A percentile compares a stretch with the other conserved stretches of the same genome.
Conservation (phyloP, 2,888 invertebrate genomes). For the Spisula solida region DNA sequence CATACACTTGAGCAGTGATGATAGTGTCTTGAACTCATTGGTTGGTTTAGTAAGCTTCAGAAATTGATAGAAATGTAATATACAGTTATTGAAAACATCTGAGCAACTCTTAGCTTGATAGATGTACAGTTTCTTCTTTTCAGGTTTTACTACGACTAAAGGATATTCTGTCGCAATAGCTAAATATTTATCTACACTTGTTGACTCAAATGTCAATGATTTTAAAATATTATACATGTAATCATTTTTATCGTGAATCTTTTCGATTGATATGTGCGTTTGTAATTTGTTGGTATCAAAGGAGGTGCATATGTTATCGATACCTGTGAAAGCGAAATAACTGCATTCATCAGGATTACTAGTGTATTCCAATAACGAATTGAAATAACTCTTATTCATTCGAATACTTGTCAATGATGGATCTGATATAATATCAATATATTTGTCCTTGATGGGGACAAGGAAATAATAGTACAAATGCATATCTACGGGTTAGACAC, state of each 20-base stretch:
- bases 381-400: background rate
- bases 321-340: background rate
- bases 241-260: background rate
- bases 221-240: background rate
- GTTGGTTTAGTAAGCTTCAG: background rate
- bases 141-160: background rate
- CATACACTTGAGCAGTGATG: background rate
- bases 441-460: background rate
- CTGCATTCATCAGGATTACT: background rate
- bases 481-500: background rate
- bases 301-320: background rate
- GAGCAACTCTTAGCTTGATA: background rate
- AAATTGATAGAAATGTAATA: slow-evolving; percentile 24
- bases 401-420: slow-evolving; percentile 20
- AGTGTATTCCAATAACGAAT: background rate
- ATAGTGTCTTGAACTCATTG: background rate
- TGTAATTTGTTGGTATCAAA: background rate
- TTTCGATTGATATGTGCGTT: background rate
- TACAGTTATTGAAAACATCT: slow-evolving; percentile 12
- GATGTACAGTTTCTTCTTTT: background rate
- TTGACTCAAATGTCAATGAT: background rate
- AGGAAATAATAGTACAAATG: slow-evolving; percentile 11
- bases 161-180: slow-evolving; percentile 19
- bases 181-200: background rate
- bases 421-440: background rate